Evolutionary conservation across 2,888 invertebrate species (phyloP), one percentile per base, ranked within the genome.

Genomic region (Mythimna impura): DNA sequence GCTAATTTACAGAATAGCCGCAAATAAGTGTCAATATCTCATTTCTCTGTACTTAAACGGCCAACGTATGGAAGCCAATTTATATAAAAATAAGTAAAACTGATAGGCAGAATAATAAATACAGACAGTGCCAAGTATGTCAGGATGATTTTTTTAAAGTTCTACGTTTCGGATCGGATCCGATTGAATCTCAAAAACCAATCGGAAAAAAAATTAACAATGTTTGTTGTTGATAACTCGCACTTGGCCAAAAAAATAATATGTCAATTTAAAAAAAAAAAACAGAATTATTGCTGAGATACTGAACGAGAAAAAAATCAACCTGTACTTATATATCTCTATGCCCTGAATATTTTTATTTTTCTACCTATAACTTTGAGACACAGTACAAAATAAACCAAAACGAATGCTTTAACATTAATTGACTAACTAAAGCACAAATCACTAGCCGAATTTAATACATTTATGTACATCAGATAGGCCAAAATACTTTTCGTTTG

Each of bases 391-490:
- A 50, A 34, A 60, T 61, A 34, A 52, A 61, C 20, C 55, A 34
- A 80, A 63, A 68, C n/a, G 1, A 67, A 54, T 58, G n/a, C 17
- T 60, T 54, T 20, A 36, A 22, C 7, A 74, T 70, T 64, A 62
- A 75, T 66, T 71, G 20, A 62, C 62, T 73, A 64, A 67, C 17
- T 66, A 72, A 73, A 80, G 66, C 62, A 70, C 58, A 52, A 66
- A 76, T 86, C 86, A 85, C 85, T 86, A 86, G 85, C 86, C 85
- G 66, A 81, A 71, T 80, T 70, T 70, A 77, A 85, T 78, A 81
- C 68, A 36, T 71, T 73, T 73, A 80, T 69, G 63, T 67, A 76
- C 57, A 75, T 63, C 52, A 66, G 43, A 78, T 84, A 85, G 82
- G 78, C 82, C 85, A 82, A 40, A 69, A 76, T 57, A 69, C 58